Evolutionary conservation across 2,113 vertebrate species (phyloP).

Genomic region (Diadophis punctatus): DNA sequence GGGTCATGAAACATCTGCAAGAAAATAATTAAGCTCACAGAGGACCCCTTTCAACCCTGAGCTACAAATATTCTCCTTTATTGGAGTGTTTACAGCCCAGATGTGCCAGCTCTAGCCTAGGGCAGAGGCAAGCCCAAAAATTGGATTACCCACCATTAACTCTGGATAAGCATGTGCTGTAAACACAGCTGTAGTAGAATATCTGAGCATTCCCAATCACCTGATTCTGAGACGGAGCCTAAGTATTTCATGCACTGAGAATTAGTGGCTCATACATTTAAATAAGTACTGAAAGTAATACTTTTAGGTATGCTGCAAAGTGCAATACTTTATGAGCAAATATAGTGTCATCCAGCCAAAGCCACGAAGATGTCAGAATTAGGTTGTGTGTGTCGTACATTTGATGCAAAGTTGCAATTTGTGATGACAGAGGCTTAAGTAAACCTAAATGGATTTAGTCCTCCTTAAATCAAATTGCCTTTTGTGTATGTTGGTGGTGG

Average conservation of each 20-base stretch:
- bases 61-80: neutral
- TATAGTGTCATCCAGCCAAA: neutral
- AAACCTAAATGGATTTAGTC: neutral
- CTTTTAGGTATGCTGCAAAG: neutral
- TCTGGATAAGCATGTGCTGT: neutral
- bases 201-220: neutral
- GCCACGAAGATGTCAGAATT: neutral
- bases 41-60: neutral
- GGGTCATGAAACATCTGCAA: neutral
- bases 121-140: neutral
- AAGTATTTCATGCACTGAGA: neutral
- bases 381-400: neutral
- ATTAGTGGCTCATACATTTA: neutral
- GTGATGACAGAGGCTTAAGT: neutral
- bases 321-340: neutral
- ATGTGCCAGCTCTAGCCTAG: neutral
- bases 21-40: neutral
- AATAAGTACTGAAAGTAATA: neutral
- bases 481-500: neutral
- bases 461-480: neutral
- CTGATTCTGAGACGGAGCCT: neutral
- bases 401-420: neutral
- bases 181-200: neutral
- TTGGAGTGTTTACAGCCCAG: neutral
- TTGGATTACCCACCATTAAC: neutral